A percentile compares a stretch with the other conserved stretches of the same genome.
Conservation (phyloP, 2,113 vertebrate genomes). For the Vombatus ursinus region DNA sequence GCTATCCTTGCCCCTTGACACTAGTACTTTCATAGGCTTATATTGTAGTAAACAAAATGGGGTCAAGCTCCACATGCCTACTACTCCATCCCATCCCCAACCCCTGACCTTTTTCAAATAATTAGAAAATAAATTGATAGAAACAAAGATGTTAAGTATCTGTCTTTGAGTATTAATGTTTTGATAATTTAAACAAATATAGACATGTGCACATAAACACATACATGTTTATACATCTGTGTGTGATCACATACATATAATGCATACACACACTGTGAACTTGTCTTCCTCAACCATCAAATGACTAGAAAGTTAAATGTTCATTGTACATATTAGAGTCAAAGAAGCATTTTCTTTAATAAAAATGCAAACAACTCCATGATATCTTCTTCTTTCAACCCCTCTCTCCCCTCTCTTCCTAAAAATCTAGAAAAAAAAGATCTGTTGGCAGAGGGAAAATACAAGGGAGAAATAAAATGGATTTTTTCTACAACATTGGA, state of each 20-base stretch:
- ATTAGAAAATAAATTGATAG: slow-evolving; percentile 43
- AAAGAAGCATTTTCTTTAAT: slow-evolving; percentile 9
- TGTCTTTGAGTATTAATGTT: slow-evolving; percentile 37
- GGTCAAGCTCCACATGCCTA: not conserved
- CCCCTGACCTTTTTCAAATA: not conserved
- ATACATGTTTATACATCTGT: not conserved
- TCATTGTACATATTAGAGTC: not conserved
- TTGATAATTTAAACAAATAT: not conserved
- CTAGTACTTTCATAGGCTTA: not conserved
- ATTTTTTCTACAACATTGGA: slow-evolving; percentile 19
- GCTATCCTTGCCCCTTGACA: slow-evolving; percentile 10
- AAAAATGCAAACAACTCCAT: slow-evolving; percentile 10
- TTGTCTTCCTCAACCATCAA: not conserved
- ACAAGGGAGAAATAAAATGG: not conserved
- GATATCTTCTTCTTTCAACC: not conserved
- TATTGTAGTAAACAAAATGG: slow-evolving; percentile 6
- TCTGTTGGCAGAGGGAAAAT: not conserved
- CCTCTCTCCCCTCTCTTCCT: not conserved
- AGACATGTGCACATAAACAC: not conserved
- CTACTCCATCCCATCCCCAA: not conserved
- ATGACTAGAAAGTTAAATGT: not conserved
- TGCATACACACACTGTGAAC: not conserved
- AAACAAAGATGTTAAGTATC: slow-evolving; percentile 32
- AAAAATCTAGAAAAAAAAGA: slow-evolving; percentile 24
- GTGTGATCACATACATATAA: not conserved